phyloP scores from a whole-genome alignment of 2,797 vertebrate species.

The Balearica regulorum region DNA sequence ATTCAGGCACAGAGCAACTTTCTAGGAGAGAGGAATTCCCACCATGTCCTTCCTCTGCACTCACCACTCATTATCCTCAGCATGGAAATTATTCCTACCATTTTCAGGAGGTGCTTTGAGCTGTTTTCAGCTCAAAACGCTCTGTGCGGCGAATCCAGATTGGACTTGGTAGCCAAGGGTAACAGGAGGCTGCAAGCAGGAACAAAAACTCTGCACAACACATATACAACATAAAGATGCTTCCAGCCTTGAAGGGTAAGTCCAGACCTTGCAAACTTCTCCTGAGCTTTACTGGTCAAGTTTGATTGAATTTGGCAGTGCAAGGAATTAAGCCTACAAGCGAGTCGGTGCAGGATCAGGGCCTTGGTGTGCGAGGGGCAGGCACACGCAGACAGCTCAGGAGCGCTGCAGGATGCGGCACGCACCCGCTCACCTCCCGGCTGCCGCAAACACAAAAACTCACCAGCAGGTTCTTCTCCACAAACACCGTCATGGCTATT shows the following conservation, averaged over 20 bases:
- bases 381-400: fast-evolving
- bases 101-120: constrained; percentile 28
- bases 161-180: not conserved
- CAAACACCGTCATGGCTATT: not conserved
- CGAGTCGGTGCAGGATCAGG: not conserved
- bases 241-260: not conserved
- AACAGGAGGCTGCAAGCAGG: not conserved
- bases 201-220: not conserved
- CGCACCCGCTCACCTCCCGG: not conserved
- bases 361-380: not conserved
- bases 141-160: not conserved
- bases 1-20: constrained; percentile 10
- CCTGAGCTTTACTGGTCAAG: not conserved
- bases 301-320: not conserved
- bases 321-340: fast-evolving
- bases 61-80: not conserved
- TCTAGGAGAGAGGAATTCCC: not conserved
- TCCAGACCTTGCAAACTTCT: not conserved
- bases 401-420: fast-evolving
- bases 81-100: not conserved
- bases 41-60: not conserved
- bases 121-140: not conserved
- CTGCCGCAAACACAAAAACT: not conserved
- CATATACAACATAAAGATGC: not conserved
- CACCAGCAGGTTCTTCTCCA: fast-evolving